Base-by-base conservation (phyloP, 2,888 invertebrate genomes). In the Gymnosoma rotundatum region DNA sequence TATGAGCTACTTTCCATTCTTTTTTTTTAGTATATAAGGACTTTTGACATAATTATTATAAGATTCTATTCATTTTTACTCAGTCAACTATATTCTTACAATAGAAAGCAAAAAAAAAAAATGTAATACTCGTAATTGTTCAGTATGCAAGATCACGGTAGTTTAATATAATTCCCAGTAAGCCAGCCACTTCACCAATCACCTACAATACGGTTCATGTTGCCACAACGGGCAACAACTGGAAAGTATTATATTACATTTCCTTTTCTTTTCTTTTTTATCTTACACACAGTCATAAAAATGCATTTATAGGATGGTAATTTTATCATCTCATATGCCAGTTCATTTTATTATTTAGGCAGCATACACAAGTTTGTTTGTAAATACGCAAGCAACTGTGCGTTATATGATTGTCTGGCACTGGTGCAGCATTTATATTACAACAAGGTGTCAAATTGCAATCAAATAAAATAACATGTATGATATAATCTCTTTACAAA, bases 371-470 rank as follows among this genome's bases (percentile, higher is more conserved):
- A 6, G 42, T 3, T 12, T 42, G 42, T 12, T 12, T 12, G 42
- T 42, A 42, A 42, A 42, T 42, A 7, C 1, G 42, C 42, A 42
- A 14, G 12, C 4, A 1, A 12, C 8, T n/a, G 42, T 52, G 54
- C 54, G 42, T 76, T 67, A 60, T 16, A 58, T 67, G 56, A 6
- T 32, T n/a, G 16, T 52, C n/a, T 54, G 4, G 54, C 18, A 12
- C 38, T 20, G 14, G 2, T 52, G 8, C 20, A 38, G 42, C 45
- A 32, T 64, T 52, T n/a, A n/a, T 18, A n/a, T 72, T 20, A 25
- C 21, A 63, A 54, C 48, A 48, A 78, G 63, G 63, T 78, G 50
- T 78, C 78, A 54, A 70, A 56, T 78, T 72, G 36, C 64, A 25
- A 42, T 56, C 18, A 64, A 63, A 25, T 16, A 61, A 78, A 67